phyloP scores from a whole-genome alignment of 1,140 invertebrate species.

The Brachionus rotundiformis region DNA sequence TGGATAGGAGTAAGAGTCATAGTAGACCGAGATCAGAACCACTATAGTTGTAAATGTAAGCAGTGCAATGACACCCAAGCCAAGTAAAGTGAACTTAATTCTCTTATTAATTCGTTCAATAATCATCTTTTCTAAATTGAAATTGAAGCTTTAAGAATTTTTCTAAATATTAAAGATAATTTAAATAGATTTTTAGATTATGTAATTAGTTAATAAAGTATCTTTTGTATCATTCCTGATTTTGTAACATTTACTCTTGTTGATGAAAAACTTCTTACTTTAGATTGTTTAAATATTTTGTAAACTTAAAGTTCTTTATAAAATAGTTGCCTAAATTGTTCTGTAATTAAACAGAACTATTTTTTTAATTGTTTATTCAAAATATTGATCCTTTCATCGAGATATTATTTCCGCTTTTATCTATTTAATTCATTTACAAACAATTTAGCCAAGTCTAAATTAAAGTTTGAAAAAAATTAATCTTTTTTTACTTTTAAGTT shows the following conservation, averaged over 20 bases:
- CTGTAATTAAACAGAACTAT: not conserved
- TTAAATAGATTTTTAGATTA: not conserved
- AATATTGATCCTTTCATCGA: not conserved
- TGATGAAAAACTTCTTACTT: not conserved
- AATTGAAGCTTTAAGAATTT: not conserved
- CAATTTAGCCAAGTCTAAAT: not conserved
- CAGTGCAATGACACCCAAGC: not conserved
- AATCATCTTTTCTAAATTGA: conserved; percentile 27
- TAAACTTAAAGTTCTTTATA: not conserved
- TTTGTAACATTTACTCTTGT: not conserved
- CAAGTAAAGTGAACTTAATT: not conserved
- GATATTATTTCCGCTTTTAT: not conserved
- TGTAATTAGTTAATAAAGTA: not conserved
- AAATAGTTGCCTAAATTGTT: not conserved
- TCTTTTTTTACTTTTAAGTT: not conserved
- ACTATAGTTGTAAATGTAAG: not conserved
- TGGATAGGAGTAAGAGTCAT: conserved; percentile 34
- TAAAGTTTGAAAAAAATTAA: not conserved
- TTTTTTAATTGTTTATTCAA: conserved; percentile 8
- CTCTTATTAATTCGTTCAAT: conserved; percentile 9
- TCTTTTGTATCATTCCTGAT: not conserved
- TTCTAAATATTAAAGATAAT: conserved; percentile 5
- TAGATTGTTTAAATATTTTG: conserved; percentile 1
- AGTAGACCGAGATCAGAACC: conserved; percentile 4
- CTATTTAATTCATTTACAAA: not conserved